Base-by-base conservation (phyloP, 2,888 invertebrate genomes). In the Ophioninae sp. region DNA sequence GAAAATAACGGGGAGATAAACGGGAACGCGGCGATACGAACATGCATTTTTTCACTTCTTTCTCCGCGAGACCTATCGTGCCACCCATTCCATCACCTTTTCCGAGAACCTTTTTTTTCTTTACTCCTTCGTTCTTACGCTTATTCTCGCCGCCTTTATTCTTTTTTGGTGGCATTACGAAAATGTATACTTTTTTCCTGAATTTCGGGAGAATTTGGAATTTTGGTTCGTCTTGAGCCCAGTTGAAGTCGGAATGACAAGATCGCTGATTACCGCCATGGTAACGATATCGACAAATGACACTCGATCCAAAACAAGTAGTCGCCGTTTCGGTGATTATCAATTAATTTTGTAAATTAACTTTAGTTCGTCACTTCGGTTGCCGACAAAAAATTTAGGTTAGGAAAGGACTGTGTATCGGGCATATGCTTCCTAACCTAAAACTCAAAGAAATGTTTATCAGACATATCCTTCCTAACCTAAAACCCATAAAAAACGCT, bases 1-100 rank as follows among this genome's bases (percentile, higher is more conserved):
- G 13, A 20, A 17, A 68, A 70, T 17, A 6, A 8, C 30, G 44
- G 6, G 2, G 44, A 37, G 0, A 30, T n/a, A 6, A 59, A 20
- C 50, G 17, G 37, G 20, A 30, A 44, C 23, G 1, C 2, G 44
- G 30, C 3, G 2, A 30, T 30, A 82, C 79, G 81, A 57, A 86
- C 86, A 75, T 74, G 83, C 86, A 86, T 61, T 72, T 84, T 61
- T 85, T 86, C 8, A 78, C 77, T n/a, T 73, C 70, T 65, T 86
- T 86, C 39, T 85, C 85, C 59, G 69, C 7, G n/a, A 84, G 73
- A 3, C 86, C 86, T 20, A 86, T 85, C 8, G 86, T 86, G 20
- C 86, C 86, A 17, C 86, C 86, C 86, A 86, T 86, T 82, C 85
- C 85, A 23, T 82, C 85, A 8, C 86, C 86, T 68, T 86, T 86